Evolutionary conservation across 2,113 vertebrate genomes (phyloP).

Genomic region (Notiomystis cincta): DNA sequence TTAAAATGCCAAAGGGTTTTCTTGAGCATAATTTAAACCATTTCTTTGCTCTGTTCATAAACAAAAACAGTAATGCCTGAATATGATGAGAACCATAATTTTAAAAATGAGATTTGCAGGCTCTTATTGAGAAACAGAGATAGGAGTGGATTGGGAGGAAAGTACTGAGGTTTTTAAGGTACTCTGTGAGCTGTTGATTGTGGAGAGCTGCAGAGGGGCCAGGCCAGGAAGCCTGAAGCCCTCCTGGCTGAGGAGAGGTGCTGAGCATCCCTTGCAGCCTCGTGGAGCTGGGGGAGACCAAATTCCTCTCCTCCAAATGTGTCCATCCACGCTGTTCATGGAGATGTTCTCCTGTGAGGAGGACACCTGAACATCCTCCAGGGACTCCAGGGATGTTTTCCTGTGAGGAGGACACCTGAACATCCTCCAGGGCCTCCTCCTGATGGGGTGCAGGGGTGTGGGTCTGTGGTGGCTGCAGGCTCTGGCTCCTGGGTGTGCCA

Average conservation of each 20-base stretch:
- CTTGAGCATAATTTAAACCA: constrained; percentile 7
- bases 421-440: background rate
- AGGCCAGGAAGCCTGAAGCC: background rate
- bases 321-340: background rate
- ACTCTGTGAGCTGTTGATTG: fast-evolving
- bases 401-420: background rate
- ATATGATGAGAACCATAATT: background rate
- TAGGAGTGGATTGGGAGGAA: background rate
- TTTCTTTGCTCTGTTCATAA: constrained; percentile 1
- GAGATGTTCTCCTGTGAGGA: background rate
- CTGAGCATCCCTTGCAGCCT: background rate
- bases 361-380: background rate
- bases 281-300: background rate
- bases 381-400: background rate
- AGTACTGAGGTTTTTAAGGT: background rate
- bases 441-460: fast-evolving
- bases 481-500: background rate
- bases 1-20: constrained; percentile 43
- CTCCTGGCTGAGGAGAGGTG: background rate
- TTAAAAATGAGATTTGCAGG: background rate
- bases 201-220: background rate
- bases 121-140: background rate
- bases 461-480: background rate
- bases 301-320: background rate
- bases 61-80: background rate